phyloP scores from a whole-genome alignment of 2,113 vertebrate genomes.

The Anser cygnoides region DNA sequence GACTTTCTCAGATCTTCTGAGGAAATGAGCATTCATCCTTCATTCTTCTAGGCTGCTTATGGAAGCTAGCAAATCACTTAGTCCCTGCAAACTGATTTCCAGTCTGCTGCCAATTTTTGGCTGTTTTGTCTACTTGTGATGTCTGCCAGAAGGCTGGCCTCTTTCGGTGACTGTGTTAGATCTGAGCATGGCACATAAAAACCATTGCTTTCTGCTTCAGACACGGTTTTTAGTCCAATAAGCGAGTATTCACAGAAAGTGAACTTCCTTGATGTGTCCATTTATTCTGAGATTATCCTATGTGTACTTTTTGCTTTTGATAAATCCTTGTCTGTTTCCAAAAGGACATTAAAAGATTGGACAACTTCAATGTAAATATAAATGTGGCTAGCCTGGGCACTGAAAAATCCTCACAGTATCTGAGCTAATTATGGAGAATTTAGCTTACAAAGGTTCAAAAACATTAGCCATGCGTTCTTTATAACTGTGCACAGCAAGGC shows the following conservation, averaged over 20 bases:
- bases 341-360: neutral
- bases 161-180: neutral
- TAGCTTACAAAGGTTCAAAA: constrained; percentile 34
- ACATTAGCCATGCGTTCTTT: neutral
- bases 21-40: neutral
- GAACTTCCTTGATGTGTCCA: neutral
- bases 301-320: neutral
- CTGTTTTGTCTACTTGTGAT: neutral
- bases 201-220: neutral
- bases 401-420: neutral
- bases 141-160: neutral
- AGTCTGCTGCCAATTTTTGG: neutral
- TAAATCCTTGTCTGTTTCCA: neutral
- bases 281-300: neutral
- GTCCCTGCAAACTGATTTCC: neutral
- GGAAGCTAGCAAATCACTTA: too few relatives aligned
- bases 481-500: neutral
- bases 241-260: fast-evolving
- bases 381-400: neutral
- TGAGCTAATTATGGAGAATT: neutral
- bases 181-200: fast-evolving
- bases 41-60: too few relatives aligned
- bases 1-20: neutral
- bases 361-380: neutral
- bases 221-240: neutral